These are phyloP conservation scores for Potamarius usumacintae DNA, from an alignment of 2,113 vertebrate genomes.

Conservation along the genomic window DNA sequence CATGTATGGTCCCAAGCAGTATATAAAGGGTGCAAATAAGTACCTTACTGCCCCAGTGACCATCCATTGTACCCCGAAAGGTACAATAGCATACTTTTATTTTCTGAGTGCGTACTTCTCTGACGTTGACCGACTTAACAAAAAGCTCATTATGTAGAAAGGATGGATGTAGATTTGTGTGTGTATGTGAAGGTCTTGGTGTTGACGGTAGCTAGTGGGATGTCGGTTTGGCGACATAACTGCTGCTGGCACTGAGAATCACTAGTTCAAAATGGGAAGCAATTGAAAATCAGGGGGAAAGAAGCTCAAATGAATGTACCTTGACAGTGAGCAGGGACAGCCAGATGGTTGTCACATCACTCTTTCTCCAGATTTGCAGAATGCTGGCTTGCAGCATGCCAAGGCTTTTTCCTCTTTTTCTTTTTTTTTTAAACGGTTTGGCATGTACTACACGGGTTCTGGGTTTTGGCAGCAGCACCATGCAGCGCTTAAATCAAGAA, in stretches of 20 bases:
- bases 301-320: conserved; percentile 45
- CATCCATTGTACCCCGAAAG: too few species aligned
- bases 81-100: too few species aligned
- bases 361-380: conserved; percentile 36
- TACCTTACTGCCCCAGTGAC: too few species aligned
- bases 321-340: conserved; percentile 34
- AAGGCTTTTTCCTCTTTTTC: not conserved
- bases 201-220: conserved; percentile 42
- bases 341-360: conserved; percentile 38
- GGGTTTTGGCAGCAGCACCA: not conserved
- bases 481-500: not conserved
- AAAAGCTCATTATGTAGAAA: not conserved
- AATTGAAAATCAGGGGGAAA: conserved; percentile 21
- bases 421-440: conserved; percentile 21
- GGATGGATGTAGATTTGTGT: conserved; percentile 22
- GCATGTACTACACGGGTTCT: not conserved
- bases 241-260: conserved; percentile 41
- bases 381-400: conserved; percentile 29
- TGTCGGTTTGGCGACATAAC: conserved; percentile 27
- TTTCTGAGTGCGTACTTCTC: too few species aligned
- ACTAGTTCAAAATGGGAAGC: conserved; percentile 38
- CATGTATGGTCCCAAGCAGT: too few species aligned
- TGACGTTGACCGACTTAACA: not conserved
- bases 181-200: conserved; percentile 9
- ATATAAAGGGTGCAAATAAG: too few species aligned